These are phyloP conservation scores for Turdus rufiventris DNA, from an alignment of 2,113 vertebrate species.

Conservation along the genomic window DNA sequence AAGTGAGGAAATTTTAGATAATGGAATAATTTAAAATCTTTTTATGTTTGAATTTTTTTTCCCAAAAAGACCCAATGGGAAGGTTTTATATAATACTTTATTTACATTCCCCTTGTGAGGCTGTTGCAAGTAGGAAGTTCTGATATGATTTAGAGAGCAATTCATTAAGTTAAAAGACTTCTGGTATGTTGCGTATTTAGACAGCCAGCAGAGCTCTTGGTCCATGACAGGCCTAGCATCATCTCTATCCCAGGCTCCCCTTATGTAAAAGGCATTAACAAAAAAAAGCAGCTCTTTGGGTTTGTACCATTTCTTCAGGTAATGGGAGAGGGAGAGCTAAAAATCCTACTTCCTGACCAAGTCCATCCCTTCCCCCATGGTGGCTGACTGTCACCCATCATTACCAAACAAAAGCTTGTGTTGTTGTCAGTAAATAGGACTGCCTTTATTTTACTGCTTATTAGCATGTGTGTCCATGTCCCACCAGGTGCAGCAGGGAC, in stretches of 20 bases:
- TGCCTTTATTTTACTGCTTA: neutral
- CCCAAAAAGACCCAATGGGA: neutral
- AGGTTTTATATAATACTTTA: constrained; percentile 3
- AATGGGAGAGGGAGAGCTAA: neutral
- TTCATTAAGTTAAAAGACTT: neutral
- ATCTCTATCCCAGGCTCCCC: neutral
- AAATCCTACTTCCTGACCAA: neutral
- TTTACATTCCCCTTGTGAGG: neutral
- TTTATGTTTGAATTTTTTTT: neutral
- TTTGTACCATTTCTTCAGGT: neutral
- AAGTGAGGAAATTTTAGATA: neutral
- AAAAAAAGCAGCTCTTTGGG: neutral
- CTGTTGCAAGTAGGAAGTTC: neutral
- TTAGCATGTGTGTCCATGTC: neutral
- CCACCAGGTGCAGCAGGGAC: neutral
- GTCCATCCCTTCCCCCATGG: neutral
- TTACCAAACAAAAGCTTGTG: neutral
- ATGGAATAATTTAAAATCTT: neutral
- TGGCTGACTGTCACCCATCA: neutral
- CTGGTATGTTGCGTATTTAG: neutral
- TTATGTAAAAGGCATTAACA: neutral
- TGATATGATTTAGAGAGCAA: neutral
- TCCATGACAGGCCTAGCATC: neutral
- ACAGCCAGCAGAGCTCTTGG: neutral
- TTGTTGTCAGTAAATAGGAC: neutral